These are phyloP conservation scores for Chloroclystis v-ata DNA, from an alignment of 2,888 invertebrate genomes.

Conservation along the genomic window DNA sequence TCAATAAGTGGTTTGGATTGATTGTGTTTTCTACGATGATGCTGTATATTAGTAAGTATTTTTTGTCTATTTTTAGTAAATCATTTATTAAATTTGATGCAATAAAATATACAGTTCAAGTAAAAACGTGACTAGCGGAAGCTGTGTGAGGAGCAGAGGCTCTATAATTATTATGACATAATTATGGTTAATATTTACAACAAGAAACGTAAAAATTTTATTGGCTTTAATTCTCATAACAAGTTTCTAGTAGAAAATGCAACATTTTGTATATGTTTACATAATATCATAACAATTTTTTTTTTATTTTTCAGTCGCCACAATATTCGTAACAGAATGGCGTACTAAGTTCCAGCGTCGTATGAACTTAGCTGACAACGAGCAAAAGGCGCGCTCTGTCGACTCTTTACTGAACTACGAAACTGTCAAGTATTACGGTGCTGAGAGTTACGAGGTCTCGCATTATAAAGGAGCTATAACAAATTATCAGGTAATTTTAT, in stretches of 20 bases:
- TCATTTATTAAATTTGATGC: too few species aligned
- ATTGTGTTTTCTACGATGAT: conserved; percentile 96
- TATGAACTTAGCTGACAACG: conserved; percentile 97
- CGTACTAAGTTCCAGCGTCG: conserved; percentile 95
- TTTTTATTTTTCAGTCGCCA: conserved; percentile 87
- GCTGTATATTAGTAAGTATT: conserved; percentile 90
- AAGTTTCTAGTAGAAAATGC: too few species aligned
- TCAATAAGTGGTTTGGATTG: conserved; percentile 96
- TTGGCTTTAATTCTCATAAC: too few species aligned
- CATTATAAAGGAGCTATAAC: conserved; percentile 91
- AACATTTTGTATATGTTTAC: too few species aligned
- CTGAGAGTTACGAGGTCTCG: conserved; percentile 93
- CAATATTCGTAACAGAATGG: conserved; percentile 97
- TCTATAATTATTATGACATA: too few species aligned
- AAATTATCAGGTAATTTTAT: conserved; percentile 83
- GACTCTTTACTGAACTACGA: conserved; percentile 98
- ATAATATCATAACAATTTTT: too few species aligned
- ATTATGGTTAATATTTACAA: too few species aligned
- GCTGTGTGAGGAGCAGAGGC: too few species aligned
- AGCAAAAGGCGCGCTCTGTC: conserved; percentile 92
- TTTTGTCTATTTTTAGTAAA: too few species aligned
- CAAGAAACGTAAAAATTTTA: too few species aligned
- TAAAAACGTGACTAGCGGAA: too few species aligned
- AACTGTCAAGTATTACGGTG: conserved; percentile 98
- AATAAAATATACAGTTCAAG: conserved; percentile 13